phyloP scores from a whole-genome alignment of 1,140 invertebrate genomes.

The Argopecten irradians region DNA sequence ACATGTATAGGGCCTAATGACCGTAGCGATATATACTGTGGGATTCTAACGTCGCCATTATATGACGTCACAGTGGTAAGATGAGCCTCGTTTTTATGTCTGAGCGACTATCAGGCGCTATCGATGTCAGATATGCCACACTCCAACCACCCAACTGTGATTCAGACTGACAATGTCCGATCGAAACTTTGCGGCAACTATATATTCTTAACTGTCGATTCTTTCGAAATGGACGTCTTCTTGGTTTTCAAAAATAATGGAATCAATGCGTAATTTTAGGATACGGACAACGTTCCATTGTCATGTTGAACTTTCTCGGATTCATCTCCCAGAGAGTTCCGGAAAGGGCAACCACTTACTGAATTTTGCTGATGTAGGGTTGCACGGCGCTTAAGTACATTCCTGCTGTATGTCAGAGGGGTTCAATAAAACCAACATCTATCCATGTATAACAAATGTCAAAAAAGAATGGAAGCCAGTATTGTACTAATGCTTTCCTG shows the following conservation, averaged over 20 bases:
- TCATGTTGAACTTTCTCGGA: neutral
- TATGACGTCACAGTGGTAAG: neutral
- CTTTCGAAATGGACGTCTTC: constrained; percentile 4
- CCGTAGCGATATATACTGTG: neutral
- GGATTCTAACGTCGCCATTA: neutral
- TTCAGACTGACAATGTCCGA: neutral
- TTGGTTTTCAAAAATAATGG: neutral
- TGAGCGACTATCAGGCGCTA: neutral
- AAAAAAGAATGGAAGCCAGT: neutral
- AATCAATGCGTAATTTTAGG: neutral
- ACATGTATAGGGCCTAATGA: neutral
- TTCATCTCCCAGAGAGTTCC: neutral
- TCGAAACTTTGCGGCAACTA: neutral
- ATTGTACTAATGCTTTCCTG: neutral
- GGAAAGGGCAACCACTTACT: neutral
- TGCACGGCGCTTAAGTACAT: neutral
- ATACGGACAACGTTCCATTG: neutral
- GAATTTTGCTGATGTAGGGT: too few relatives aligned
- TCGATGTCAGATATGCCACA: neutral
- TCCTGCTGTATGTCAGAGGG: neutral
- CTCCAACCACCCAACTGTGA: neutral
- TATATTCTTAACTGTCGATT: neutral
- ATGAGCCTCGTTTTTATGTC: neutral
- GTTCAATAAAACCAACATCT: neutral
- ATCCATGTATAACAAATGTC: neutral